A percentile compares a stretch with the other conserved stretches of the same genome.
Conservation (phyloP, 2,888 invertebrate genomes). For the Ophioninae sp. region DNA sequence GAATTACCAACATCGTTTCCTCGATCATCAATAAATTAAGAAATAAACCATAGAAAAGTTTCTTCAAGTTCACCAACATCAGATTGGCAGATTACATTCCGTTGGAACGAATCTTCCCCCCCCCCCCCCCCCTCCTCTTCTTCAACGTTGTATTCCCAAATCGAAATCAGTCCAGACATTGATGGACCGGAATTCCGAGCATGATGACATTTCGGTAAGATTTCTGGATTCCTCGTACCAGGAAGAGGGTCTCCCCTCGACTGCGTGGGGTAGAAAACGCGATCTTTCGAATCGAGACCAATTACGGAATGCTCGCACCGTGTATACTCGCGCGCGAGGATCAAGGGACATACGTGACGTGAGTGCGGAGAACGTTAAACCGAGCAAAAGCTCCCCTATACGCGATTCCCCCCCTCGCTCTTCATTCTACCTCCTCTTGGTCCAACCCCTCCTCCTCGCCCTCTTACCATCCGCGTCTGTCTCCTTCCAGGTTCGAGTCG, state of each 20-base stretch:
- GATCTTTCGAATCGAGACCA: slow-evolving; percentile 55
- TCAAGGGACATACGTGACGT: slow-evolving; percentile 40
- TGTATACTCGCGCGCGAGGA: slow-evolving; percentile 23
- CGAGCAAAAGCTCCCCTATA: slow-evolving; percentile 28
- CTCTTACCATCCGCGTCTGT: too few relatives aligned
- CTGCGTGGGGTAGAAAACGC: slow-evolving; percentile 31
- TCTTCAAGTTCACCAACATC: too few relatives aligned
- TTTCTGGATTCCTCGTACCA: not conserved
- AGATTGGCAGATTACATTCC: too few relatives aligned
- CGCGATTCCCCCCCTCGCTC: slow-evolving; percentile 1
- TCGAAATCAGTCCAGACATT: not conserved
- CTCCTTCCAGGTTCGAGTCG: too few relatives aligned
- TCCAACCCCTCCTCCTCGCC: not conserved
- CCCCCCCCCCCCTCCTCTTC: too few relatives aligned
- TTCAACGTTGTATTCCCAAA: not conserved
- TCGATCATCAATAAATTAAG: too few relatives aligned
- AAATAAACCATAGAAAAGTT: too few relatives aligned
- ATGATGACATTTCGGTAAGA: not conserved
- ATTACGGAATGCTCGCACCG: slow-evolving; percentile 53
- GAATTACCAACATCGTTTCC: too few relatives aligned
- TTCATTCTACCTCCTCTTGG: too few relatives aligned
- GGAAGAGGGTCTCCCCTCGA: not conserved
- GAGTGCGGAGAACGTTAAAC: slow-evolving; percentile 23
- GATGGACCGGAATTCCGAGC: not conserved
- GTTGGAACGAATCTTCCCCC: too few relatives aligned